Evolutionary conservation across 2,797 vertebrate genomes (phyloP).

Genomic region (Cichlasoma orientale): DNA sequence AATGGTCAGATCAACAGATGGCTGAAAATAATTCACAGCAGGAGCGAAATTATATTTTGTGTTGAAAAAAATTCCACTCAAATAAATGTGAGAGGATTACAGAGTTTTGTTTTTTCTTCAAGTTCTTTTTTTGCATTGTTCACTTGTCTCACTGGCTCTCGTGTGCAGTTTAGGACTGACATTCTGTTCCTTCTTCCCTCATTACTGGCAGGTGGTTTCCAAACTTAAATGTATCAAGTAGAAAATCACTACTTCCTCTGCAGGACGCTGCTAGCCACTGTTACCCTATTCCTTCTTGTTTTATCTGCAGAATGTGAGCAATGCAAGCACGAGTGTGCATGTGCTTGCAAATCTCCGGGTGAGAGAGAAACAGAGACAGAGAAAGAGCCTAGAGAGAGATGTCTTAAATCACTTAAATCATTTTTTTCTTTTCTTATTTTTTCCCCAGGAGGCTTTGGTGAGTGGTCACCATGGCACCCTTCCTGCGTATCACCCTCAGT

Average conservation of each 20-base stretch:
- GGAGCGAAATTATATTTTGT: background rate
- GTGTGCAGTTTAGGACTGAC: background rate
- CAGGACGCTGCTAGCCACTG: background rate
- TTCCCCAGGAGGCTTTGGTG: conserved; percentile 62
- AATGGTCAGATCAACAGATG: background rate
- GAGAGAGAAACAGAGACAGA: background rate
- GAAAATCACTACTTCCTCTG: conserved; percentile 49
- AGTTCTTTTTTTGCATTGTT: background rate
- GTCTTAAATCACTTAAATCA: conserved; percentile 7
- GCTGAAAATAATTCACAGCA: background rate
- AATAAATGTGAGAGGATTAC: too few relatives aligned
- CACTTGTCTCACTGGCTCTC: background rate
- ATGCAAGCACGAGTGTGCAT: background rate
- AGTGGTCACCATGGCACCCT: conserved; percentile 89
- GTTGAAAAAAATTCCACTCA: background rate
- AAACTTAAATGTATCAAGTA: conserved; percentile 19
- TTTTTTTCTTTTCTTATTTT: background rate
- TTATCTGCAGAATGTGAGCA: conserved; percentile 12
- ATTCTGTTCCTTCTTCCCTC: background rate
- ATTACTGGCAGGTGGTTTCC: conserved; percentile 35
- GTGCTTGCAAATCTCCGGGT: too few relatives aligned
- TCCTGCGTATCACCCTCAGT: conserved; percentile 92
- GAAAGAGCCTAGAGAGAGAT: background rate
- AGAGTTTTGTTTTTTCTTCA: background rate
- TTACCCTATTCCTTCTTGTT: conserved; percentile 49